These are phyloP conservation scores for Tridacna gigas DNA, from an alignment of 2,888 invertebrate species.

Conservation along the genomic window DNA sequence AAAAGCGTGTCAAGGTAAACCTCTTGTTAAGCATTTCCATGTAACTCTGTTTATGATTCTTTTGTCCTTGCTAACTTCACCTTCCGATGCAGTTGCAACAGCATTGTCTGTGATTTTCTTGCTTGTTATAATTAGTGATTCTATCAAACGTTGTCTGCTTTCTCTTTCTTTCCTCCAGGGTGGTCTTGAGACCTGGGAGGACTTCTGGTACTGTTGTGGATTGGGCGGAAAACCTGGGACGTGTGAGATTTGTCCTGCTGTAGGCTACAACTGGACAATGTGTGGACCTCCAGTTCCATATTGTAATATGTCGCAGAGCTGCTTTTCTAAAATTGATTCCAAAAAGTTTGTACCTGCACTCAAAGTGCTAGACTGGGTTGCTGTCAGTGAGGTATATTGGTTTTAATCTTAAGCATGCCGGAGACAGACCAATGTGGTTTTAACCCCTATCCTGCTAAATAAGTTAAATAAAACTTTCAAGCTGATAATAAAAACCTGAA, in stretches of 20 bases:
- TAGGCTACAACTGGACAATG: slow-evolving; percentile 76
- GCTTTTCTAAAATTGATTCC: slow-evolving; percentile 74
- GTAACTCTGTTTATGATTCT: too few relatives aligned
- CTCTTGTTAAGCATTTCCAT: too few relatives aligned
- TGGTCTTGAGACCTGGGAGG: slow-evolving; percentile 74
- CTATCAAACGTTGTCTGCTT: neutral
- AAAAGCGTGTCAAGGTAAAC: too few relatives aligned
- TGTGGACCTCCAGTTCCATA: slow-evolving; percentile 79
- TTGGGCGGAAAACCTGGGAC: slow-evolving; percentile 69
- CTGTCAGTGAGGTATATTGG: slow-evolving; percentile 68
- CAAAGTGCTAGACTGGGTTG: slow-evolving; percentile 77
- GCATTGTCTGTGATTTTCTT: too few relatives aligned
- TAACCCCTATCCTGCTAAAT: too few relatives aligned
- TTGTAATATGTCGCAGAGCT: slow-evolving; percentile 79
- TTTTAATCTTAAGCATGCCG: too few relatives aligned
- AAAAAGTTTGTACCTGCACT: slow-evolving; percentile 77
- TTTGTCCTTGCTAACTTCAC: too few relatives aligned
- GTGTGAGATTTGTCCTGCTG: slow-evolving; percentile 76
- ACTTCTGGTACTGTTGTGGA: slow-evolving; percentile 78
- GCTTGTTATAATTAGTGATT: neutral
- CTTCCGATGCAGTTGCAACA: too few relatives aligned
- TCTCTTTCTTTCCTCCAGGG: slow-evolving; percentile 66
- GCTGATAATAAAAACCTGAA: too few relatives aligned
- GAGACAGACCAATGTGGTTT: too few relatives aligned
- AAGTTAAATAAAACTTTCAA: too few relatives aligned